A percentile compares a stretch with the other conserved stretches of the same genome.
Evolutionary conservation across 2,797 vertebrate species (phyloP).

Genomic region (Agapornis canus): DNA sequence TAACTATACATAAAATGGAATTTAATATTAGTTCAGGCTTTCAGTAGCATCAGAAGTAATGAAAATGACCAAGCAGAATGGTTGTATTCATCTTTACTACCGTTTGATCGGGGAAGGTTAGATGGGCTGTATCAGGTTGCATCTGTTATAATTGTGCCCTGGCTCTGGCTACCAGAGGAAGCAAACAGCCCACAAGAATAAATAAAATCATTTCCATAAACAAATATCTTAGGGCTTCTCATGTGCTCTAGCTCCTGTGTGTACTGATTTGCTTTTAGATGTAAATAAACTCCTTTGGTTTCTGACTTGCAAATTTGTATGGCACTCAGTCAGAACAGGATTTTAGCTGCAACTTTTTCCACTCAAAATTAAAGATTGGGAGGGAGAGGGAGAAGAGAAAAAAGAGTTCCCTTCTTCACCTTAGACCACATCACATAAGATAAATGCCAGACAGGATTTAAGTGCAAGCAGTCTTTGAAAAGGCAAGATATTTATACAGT

Average conservation of each 20-base stretch:
- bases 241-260: neutral
- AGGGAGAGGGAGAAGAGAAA: rapidly evolving
- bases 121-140: neutral
- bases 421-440: neutral
- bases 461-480: neutral
- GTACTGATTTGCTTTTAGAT: neutral
- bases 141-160: neutral
- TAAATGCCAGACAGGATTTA: neutral
- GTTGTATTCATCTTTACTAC: neutral
- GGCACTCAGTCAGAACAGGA: neutral
- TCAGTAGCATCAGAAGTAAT: neutral
- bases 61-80: neutral
- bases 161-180: neutral
- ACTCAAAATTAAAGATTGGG: neutral
- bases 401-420: neutral
- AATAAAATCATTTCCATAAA: conserved; percentile 28
- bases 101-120: neutral
- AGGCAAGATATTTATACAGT: neutral
- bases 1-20: neutral
- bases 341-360: neutral
- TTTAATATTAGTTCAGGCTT: neutral
- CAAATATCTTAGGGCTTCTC: neutral
- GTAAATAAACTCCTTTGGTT: neutral
- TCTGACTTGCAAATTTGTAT: neutral
- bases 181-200: neutral